phyloP scores from a whole-genome alignment of 2,888 invertebrate genomes.

The Drosophila rellima region DNA sequence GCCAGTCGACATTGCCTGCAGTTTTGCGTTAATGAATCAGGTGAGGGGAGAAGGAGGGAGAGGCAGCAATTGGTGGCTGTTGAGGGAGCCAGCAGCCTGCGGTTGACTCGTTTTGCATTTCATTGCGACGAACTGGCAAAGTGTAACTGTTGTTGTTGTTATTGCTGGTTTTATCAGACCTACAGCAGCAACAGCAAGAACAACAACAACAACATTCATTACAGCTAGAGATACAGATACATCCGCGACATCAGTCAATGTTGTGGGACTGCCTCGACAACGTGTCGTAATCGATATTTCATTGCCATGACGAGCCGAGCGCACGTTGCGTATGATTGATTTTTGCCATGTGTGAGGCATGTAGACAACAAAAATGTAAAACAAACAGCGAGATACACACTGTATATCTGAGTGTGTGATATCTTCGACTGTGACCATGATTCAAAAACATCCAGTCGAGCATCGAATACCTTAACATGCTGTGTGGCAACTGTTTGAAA shows the following conservation, averaged over 20 bases:
- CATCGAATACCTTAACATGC: slow-evolving; percentile 24
- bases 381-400: slow-evolving; percentile 21
- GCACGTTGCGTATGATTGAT: slow-evolving; percentile 78
- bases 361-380: slow-evolving; percentile 30
- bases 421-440: slow-evolving; percentile 39
- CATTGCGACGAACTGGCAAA: slow-evolving; percentile 47
- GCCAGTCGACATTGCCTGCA: slow-evolving; percentile 53
- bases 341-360: slow-evolving; percentile 48
- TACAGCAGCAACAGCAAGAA: slow-evolving; percentile 13
- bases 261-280: slow-evolving; percentile 47
- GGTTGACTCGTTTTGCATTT: slow-evolving; percentile 72
- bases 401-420: slow-evolving; percentile 14
- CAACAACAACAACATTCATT: not conserved
- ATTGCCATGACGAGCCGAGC: slow-evolving; percentile 67
- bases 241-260: slow-evolving; percentile 61
- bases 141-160: slow-evolving; percentile 16
- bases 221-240: slow-evolving; percentile 41
- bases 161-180: slow-evolving; percentile 36
- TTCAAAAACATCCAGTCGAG: slow-evolving; percentile 31
- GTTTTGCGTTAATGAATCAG: slow-evolving; percentile 60
- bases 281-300: slow-evolving; percentile 79
- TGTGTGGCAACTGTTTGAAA: slow-evolving; percentile 41
- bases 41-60: not conserved
- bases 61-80: slow-evolving; percentile 2
- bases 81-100: slow-evolving; percentile 39